Evolutionary conservation across 2,797 vertebrate genomes (phyloP).

Genomic region (Anas acuta): DNA sequence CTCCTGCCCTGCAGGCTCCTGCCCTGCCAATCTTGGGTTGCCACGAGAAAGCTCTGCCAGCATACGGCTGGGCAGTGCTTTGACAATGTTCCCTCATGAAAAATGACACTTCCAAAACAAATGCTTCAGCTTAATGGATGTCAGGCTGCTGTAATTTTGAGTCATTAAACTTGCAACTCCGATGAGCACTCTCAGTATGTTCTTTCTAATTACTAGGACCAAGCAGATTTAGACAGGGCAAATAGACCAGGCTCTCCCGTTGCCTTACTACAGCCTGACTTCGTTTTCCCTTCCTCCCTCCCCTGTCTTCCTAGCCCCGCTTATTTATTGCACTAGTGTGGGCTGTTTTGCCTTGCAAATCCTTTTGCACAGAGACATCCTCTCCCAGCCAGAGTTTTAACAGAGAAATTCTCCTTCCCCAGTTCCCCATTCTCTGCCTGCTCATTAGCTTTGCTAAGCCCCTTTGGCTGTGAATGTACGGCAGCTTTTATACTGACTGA

Average conservation of each 20-base stretch:
- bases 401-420: conserved; percentile 23
- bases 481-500: conserved; percentile 19
- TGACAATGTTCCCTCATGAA: conserved; percentile 36
- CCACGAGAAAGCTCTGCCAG: conserved; percentile 8
- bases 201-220: conserved; percentile 65
- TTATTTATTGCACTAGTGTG: conserved; percentile 27
- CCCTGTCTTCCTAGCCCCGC: neutral
- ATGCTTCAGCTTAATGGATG: conserved; percentile 48
- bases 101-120: conserved; percentile 56
- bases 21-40: neutral
- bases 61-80: neutral
- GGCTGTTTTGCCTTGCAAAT: conserved; percentile 59
- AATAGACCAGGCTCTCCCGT: neutral
- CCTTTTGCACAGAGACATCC: conserved; percentile 21
- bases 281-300: neutral
- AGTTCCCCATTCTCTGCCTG: conserved; percentile 15
- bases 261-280: conserved; percentile 2
- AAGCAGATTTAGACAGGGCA: conserved; percentile 46
- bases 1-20: neutral
- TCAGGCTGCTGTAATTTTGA: conserved; percentile 62
- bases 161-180: conserved; percentile 64
- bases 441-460: conserved; percentile 61
- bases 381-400: conserved; percentile 54
- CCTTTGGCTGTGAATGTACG: conserved; percentile 14
- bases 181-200: conserved; percentile 42